Percentiles rank a stretch among this genome's conserved stretches.
Conservation (phyloP, 2,888 invertebrate species). For the Leptinotarsa tumamoca region DNA sequence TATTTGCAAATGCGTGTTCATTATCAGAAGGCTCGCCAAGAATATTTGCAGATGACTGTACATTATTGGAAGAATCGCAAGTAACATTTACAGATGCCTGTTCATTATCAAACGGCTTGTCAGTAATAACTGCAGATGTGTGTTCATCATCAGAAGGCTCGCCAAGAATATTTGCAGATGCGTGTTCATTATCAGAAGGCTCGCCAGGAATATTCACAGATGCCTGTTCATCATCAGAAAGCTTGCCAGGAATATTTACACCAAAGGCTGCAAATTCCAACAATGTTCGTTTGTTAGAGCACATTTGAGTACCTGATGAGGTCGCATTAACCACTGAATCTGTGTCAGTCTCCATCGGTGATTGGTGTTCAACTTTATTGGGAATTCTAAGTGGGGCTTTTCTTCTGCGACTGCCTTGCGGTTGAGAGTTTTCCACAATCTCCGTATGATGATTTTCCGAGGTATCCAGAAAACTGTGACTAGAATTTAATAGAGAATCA, state of each 20-base stretch:
- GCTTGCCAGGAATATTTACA: constrained; percentile 14
- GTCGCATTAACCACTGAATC: constrained; percentile 36
- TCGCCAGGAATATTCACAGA: not conserved
- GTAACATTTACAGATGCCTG: not conserved
- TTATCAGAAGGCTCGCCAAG: too few species aligned
- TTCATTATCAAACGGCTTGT: constrained; percentile 5
- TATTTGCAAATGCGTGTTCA: too few species aligned
- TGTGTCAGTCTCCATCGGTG: constrained; percentile 45
- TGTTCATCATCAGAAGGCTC: not conserved
- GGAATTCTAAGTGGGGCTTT: constrained; percentile 36
- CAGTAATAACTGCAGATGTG: not conserved
- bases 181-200: not conserved
- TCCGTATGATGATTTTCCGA: constrained; percentile 42
- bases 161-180: not conserved
- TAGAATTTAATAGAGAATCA: constrained; percentile 41
- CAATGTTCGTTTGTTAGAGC: constrained; percentile 23
- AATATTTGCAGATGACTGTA: too few species aligned
- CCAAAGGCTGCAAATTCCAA: constrained; percentile 40
- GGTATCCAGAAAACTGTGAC: constrained; percentile 44
- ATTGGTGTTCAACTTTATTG: constrained; percentile 39
- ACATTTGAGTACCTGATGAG: constrained; percentile 28
- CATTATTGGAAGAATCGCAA: too few species aligned
- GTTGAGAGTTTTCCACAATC: constrained; percentile 27
- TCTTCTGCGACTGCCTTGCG: constrained; percentile 18
- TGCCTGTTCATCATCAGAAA: not conserved